Evolutionary conservation across 2,797 vertebrate genomes (phyloP), one percentile per base, ranked within the genome.

Genomic region (Melanotaenia maccullochi): DNA sequence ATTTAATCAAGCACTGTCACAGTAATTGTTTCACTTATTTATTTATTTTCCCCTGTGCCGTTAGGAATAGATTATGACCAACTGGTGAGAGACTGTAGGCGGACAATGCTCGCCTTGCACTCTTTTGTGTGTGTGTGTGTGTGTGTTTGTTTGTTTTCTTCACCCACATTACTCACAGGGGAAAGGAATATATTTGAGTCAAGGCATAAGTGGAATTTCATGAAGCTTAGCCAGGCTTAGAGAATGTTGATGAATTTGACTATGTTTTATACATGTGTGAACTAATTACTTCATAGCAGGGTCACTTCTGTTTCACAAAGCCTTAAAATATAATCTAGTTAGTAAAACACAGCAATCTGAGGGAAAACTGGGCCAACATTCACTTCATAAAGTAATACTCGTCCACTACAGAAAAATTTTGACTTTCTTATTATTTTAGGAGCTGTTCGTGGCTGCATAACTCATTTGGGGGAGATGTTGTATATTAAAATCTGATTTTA

Each of bases 41-140:
- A 47, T 60, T 36, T 44, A 14, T 57, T 28, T 52, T 38, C 11
- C 11, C 36, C 36, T 2, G 52, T 85, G 71, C 79, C 44, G n/a
- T 60, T 63, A 73, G 77, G 82, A 88, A 82, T 73, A 87, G 77
- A 87, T 86, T 58, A 73, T 75, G 75, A 81, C 61, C 63, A 38
- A 76, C 56, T 79, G 79, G 79, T 88, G 87, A 89, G 80, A 92
- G 89, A 90, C 84, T 80, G 89, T 84, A 76, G 91, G 90, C 76
- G 85, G 85, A 86, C 83, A 87, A 79, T 67, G 79, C 75, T 71
- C 65, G 86, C 63, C 75, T 70, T 78, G 70, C 79, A 66, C 42
- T 63, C 62, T 38, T 55, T 80, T 25, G 24, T 25, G 24, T 25
- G 24, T 25, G 24, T 25, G 24, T 25, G 24, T 25, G 24, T 55